Evolutionary conservation across 2,888 invertebrate species (phyloP).

Genomic region (Vesta saturnalis): DNA sequence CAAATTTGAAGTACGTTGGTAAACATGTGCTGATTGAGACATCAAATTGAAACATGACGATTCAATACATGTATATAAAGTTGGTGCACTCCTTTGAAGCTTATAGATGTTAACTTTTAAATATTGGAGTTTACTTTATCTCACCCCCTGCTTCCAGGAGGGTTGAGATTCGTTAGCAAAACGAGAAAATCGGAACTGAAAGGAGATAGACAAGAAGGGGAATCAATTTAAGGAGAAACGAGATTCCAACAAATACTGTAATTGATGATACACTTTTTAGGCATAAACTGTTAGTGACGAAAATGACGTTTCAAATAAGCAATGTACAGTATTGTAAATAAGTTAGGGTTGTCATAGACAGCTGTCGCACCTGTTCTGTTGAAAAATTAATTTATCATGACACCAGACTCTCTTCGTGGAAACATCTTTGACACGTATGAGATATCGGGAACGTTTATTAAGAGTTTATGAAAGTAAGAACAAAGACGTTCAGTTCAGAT

Average conservation of each 20-base stretch:
- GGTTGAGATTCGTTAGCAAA: slow-evolving; percentile 48
- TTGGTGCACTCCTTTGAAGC: slow-evolving; percentile 37
- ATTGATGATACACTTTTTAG: slow-evolving; percentile 22
- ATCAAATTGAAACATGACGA: slow-evolving; percentile 44
- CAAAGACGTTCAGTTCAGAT: neutral
- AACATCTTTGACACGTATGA: slow-evolving; percentile 51
- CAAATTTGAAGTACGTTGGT: slow-evolving; percentile 39
- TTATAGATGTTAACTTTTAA: slow-evolving; percentile 37
- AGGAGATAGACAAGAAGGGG: slow-evolving; percentile 39
- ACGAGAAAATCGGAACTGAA: slow-evolving; percentile 45
- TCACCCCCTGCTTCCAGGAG: slow-evolving; percentile 26
- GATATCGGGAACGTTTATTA: slow-evolving; percentile 46
- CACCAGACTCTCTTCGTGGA: slow-evolving; percentile 43
- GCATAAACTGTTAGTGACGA: neutral
- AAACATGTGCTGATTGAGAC: slow-evolving; percentile 46
- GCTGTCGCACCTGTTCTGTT: slow-evolving; percentile 47
- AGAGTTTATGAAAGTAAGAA: slow-evolving; percentile 28
- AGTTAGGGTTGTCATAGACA: slow-evolving; percentile 38
- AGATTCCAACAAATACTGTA: slow-evolving; percentile 32
- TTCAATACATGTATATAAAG: slow-evolving; percentile 29
- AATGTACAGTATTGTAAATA: slow-evolving; percentile 27
- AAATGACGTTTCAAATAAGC: neutral
- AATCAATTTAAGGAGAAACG: slow-evolving; percentile 36
- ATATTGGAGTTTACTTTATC: slow-evolving; percentile 40
- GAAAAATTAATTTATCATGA: slow-evolving; percentile 48